Evolutionary conservation across 2,888 invertebrate genomes (phyloP).

Genomic region (Slavum lentiscoides): DNA sequence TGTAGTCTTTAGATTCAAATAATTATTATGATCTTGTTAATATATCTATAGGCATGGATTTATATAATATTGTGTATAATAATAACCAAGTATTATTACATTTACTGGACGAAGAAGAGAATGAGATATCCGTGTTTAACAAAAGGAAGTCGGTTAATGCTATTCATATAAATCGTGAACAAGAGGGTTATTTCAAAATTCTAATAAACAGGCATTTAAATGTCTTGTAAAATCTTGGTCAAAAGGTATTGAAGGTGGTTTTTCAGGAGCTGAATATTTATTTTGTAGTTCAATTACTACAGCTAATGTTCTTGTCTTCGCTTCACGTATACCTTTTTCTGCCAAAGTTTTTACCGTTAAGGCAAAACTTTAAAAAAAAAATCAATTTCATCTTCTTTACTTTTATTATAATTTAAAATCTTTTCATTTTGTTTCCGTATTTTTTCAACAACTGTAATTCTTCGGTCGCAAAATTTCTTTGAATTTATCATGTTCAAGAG

Average conservation of each 20-base stretch:
- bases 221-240: no score
- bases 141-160: no score
- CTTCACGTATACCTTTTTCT: neutral
- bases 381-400: neutral
- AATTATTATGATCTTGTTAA: no score
- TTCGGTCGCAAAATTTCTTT: neutral
- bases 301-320: neutral
- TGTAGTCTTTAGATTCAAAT: no score
- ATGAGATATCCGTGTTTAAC: no score
- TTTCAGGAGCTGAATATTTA: constrained; percentile 9
- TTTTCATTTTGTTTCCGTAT: neutral
- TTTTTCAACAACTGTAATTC: neutral
- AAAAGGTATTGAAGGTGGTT: neutral
- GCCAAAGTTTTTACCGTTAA: constrained; percentile 3
- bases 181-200: no score
- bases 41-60: no score
- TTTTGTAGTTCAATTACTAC: neutral
- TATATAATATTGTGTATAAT: no score
- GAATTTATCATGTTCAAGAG: neutral
- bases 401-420: neutral
- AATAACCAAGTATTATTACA: no score
- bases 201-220: no score
- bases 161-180: no score
- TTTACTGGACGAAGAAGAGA: no score
- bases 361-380: constrained; percentile 17